phyloP scores from a whole-genome alignment of 2,888 invertebrate genomes.

The Ochlodes sylvanus region DNA sequence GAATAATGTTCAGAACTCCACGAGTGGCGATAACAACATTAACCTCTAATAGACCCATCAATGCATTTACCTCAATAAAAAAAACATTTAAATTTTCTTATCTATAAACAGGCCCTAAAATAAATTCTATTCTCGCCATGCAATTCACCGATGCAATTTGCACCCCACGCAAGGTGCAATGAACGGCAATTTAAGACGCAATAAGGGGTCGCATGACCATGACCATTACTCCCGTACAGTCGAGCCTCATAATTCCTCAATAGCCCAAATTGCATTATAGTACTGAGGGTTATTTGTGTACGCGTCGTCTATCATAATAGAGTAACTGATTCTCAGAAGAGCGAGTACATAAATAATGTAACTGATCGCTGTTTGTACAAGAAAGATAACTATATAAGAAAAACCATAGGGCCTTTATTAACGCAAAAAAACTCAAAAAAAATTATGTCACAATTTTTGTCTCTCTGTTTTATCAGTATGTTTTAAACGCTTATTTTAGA shows the following conservation, averaged over 20 bases:
- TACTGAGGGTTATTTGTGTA: constrained; percentile 36
- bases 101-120: constrained; percentile 5
- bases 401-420: too few relatives aligned
- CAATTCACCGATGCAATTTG: constrained; percentile 24
- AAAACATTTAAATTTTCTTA: too few relatives aligned
- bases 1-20: too few relatives aligned
- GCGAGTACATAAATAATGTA: background rate
- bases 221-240: constrained; percentile 55
- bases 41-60: too few relatives aligned
- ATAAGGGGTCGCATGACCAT: constrained; percentile 51
- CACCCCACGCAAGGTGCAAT: constrained; percentile 35
- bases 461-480: too few relatives aligned
- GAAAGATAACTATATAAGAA: too few relatives aligned
- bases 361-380: too few relatives aligned
- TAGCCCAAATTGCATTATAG: constrained; percentile 68
- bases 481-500: too few relatives aligned
- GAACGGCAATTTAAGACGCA: constrained; percentile 52
- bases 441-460: too few relatives aligned
- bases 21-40: too few relatives aligned
- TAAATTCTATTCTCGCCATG: constrained; percentile 17
- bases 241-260: constrained; percentile 58
- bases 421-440: too few relatives aligned
- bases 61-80: too few relatives aligned
- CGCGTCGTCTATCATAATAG: constrained; percentile 37
- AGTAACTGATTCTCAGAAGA: background rate